These are phyloP conservation scores for Caenorhabditis plicata DNA, from an alignment of 2,888 invertebrate species.

Conservation along the genomic window DNA sequence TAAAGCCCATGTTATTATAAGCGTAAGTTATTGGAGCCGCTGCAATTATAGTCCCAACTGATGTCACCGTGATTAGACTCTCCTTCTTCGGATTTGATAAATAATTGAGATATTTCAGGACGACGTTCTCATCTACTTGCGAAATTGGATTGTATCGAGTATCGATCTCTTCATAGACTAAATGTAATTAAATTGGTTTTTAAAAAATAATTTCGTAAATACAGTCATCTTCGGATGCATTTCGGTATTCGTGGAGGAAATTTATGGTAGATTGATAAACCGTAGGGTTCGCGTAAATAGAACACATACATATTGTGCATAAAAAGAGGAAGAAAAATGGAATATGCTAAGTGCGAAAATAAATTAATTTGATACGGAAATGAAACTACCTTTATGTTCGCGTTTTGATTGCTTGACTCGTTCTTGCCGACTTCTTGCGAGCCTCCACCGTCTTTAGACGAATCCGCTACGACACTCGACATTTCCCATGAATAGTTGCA, in stretches of 20 bases:
- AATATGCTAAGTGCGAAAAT: too few relatives aligned
- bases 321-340: constrained; percentile 40
- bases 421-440: too few relatives aligned
- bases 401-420: too few relatives aligned
- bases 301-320: constrained; percentile 39
- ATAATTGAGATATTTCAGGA: constrained; percentile 31
- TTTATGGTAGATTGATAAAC: constrained; percentile 46
- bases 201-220: too few relatives aligned
- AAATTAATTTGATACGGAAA: too few relatives aligned
- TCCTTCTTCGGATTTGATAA: constrained; percentile 43
- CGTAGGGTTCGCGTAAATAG: constrained; percentile 38
- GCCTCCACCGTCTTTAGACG: too few relatives aligned
- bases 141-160: constrained; percentile 18
- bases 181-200: neutral
- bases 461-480: too few relatives aligned
- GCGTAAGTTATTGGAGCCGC: constrained; percentile 32
- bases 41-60: constrained; percentile 36
- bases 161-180: constrained; percentile 36
- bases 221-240: constrained; percentile 45
- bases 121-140: constrained; percentile 15
- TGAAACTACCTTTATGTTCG: too few relatives aligned
- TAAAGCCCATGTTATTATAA: constrained; percentile 40
- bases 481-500: too few relatives aligned
- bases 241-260: constrained; percentile 44
- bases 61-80: constrained; percentile 31